A percentile compares a stretch with the other conserved stretches of the same genome.
These are phyloP conservation scores for Mesochorus sp. DNA, from an alignment of 2,888 invertebrate species.

Conservation along the genomic window DNA sequence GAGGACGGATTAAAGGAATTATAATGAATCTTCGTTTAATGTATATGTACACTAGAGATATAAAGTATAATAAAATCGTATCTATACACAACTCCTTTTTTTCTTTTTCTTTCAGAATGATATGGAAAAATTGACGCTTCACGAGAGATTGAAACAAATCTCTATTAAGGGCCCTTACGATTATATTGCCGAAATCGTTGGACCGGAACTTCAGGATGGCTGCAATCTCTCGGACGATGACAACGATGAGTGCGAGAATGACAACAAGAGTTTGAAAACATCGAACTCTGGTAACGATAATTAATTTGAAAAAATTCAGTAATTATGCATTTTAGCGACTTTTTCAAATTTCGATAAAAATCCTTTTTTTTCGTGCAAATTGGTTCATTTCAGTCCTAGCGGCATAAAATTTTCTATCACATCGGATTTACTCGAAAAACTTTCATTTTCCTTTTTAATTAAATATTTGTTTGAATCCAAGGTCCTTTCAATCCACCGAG, in stretches of 20 bases:
- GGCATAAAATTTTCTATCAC: too few relatives aligned
- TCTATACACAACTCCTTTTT: not conserved
- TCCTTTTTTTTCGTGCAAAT: too few relatives aligned
- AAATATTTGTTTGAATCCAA: not conserved
- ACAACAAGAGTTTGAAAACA: slow-evolving; percentile 75
- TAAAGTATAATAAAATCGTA: slow-evolving; percentile 1
- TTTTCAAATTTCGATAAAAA: too few relatives aligned
- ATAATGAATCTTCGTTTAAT: slow-evolving; percentile 22
- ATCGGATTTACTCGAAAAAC: too few relatives aligned
- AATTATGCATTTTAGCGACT: too few relatives aligned
- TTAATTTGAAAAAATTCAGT: slow-evolving; percentile 4
- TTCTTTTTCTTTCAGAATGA: slow-evolving; percentile 71
- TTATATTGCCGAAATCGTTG: slow-evolving; percentile 80
- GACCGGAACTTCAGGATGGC: slow-evolving; percentile 79
- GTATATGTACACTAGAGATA: not conserved
- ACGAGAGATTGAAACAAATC: slow-evolving; percentile 77
- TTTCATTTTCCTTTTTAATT: too few relatives aligned
- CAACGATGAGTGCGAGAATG: slow-evolving; percentile 76
- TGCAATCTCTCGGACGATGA: slow-evolving; percentile 80
- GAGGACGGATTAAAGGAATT: slow-evolving; percentile 20
- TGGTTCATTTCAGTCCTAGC: too few relatives aligned
- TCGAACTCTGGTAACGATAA: slow-evolving; percentile 77
- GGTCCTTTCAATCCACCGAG: slow-evolving; percentile 82
- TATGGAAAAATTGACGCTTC: slow-evolving; percentile 76
- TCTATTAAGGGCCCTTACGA: slow-evolving; percentile 78